Base-by-base conservation (phyloP, 2,797 vertebrate genomes). In the Rhinatrema bivittatum region DNA sequence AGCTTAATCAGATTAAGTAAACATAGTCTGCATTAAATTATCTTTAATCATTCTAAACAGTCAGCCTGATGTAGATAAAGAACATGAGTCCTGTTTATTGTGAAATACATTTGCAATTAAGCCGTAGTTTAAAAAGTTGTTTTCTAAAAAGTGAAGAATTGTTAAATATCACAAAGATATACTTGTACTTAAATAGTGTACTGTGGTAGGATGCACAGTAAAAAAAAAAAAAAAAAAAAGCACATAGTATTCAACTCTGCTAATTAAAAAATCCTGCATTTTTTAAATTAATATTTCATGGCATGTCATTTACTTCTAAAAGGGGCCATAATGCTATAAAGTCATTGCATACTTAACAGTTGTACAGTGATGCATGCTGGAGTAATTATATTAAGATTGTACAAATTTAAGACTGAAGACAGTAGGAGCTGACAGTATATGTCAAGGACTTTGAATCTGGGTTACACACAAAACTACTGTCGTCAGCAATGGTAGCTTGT, bases 251-350 rank as follows among this genome's bases (percentile, higher is more conserved):
- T 72, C 75, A 71, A 66, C 27, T 61, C 35, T 27, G 59, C 79
- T 85, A 86, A 87, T 87, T 81, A 81, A 68, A 49, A 70, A 78
- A 74, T 63, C 61, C 62, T 22, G 64, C 69, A 65, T 69, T 83
- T 71, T 82, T 76, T 60, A 3, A 62, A 87, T 88, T 84, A 87
- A 91, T 87, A 88, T 87, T 88, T 89, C 74, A 89, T 87, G 69
- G 74, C 70, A 74, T 79, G 70, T 84, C 79, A 84, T 78, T 63
- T 65, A 69, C 47, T 63, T 74, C 70, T 38, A 51, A 56, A 63
- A 66, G 56, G 58, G 58, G 48, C 56, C 46, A 12, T 46, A 49
- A 49, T 50, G 51, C 7, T 5, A 36, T 46, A 58, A 44, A 59
- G 52, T 57, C 60, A 13, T 56, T 36, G 55, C 54, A 65, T 32